Percentiles rank a stretch among this genome's conserved stretches.
Conservation (phyloP, 2,113 vertebrate species). For the Piaya cayana region DNA sequence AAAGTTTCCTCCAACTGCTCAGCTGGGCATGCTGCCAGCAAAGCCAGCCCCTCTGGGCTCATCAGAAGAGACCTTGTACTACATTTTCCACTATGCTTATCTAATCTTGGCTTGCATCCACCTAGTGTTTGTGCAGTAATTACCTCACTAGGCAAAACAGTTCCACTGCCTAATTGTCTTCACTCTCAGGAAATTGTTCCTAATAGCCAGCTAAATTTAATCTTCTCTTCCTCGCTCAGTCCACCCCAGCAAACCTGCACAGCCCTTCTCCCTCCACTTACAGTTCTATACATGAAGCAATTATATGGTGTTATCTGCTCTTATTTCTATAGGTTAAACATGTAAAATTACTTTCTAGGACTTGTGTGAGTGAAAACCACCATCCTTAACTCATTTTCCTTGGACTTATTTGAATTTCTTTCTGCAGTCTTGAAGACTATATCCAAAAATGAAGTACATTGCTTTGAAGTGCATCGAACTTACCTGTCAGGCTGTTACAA, state of each 20-base stretch:
- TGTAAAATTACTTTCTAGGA: neutral
- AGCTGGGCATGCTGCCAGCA: neutral
- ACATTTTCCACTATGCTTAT: conserved; percentile 68
- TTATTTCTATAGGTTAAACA: neutral
- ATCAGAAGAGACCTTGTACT: conserved; percentile 60
- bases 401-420: neutral
- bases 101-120: conserved; percentile 58
- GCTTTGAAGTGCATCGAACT: neutral
- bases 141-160: conserved; percentile 68
- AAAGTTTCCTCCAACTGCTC: neutral
- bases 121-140: conserved; percentile 63
- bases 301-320: neutral
- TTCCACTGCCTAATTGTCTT: conserved; percentile 65
- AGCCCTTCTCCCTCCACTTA: neutral
- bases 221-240: neutral
- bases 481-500: neutral
- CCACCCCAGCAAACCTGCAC: accelerated
- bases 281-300: accelerated
- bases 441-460: neutral
- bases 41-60: conserved; percentile 41
- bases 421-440: neutral
- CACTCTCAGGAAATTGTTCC: conserved; percentile 63
- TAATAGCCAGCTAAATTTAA: conserved; percentile 64
- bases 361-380: neutral
- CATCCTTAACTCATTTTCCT: neutral